Evolutionary conservation across 1,140 invertebrate species (phyloP).

Genomic region (Amphibalanus amphitrite): DNA sequence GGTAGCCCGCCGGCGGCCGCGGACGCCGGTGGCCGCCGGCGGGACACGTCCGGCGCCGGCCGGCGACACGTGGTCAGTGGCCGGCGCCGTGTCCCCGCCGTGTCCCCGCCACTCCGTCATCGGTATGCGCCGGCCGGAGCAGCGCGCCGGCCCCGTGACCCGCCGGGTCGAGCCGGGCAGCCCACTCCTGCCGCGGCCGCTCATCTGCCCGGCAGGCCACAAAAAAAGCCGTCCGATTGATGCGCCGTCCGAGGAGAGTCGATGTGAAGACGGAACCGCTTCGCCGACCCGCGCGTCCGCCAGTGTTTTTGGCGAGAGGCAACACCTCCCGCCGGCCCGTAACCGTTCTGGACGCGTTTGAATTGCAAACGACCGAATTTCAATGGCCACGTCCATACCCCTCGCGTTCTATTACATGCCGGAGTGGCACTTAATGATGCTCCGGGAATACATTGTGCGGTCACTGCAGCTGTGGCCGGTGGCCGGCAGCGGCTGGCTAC

Average conservation of each 20-base stretch:
- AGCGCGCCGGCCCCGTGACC: neutral
- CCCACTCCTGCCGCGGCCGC: no score
- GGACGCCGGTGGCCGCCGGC: no score
- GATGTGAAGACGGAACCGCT: no score
- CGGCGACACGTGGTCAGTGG: neutral
- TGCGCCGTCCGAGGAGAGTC: no score
- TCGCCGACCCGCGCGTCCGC: no score
- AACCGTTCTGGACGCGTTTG: neutral
- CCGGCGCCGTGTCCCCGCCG: no score
- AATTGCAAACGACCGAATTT: constrained; percentile 1
- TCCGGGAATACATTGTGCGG: neutral
- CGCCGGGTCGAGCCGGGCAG: no score
- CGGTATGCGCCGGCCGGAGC: neutral
- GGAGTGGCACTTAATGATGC: neutral
- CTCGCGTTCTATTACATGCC: neutral
- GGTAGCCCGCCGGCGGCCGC: neutral
- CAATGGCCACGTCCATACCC: neutral
- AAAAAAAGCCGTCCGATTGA: no score
- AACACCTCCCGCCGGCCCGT: neutral
- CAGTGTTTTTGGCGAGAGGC: neutral
- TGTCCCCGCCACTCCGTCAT: no score
- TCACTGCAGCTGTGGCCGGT: no score
- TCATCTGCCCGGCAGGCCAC: neutral
- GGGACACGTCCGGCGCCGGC: no score
- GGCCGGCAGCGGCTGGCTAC: no score